A percentile compares a stretch with the other conserved stretches of the same genome.
Evolutionary conservation across 1,140 invertebrate species (phyloP).

Genomic region (Calycopis cecrops): DNA sequence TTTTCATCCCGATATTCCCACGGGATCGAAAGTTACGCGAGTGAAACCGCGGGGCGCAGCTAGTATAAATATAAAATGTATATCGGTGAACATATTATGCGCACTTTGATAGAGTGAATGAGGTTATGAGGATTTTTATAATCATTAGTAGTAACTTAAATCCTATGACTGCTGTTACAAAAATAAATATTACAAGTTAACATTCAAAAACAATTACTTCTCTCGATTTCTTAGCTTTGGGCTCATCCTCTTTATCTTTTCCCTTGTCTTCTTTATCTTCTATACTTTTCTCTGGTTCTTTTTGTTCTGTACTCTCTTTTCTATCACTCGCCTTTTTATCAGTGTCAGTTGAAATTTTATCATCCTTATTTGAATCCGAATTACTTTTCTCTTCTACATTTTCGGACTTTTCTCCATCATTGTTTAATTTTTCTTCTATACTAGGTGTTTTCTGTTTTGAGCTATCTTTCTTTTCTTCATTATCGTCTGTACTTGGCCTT

Average conservation of each 20-base stretch:
- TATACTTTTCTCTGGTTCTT: constrained; percentile 19
- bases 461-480: constrained; percentile 14
- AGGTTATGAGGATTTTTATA: no score
- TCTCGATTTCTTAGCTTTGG: constrained; percentile 58
- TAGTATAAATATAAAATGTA: no score
- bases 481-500: constrained; percentile 14
- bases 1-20: no score
- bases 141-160: no score
- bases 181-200: background rate
- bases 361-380: constrained; percentile 9
- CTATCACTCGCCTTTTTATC: constrained; percentile 17
- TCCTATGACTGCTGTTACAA: no score
- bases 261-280: constrained; percentile 25
- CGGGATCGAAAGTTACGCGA: no score
- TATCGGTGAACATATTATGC: no score
- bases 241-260: constrained; percentile 39
- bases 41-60: no score
- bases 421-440: constrained; percentile 12
- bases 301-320: constrained; percentile 21
- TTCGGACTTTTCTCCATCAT: constrained; percentile 7
- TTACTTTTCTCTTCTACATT: constrained; percentile 12
- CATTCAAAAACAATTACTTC: constrained; percentile 38
- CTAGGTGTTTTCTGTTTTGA: constrained; percentile 11
- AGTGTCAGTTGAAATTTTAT: constrained; percentile 12
- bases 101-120: no score